Conservation (phyloP, 2,888 invertebrate genomes). For the Dryomyza anilis region DNA sequence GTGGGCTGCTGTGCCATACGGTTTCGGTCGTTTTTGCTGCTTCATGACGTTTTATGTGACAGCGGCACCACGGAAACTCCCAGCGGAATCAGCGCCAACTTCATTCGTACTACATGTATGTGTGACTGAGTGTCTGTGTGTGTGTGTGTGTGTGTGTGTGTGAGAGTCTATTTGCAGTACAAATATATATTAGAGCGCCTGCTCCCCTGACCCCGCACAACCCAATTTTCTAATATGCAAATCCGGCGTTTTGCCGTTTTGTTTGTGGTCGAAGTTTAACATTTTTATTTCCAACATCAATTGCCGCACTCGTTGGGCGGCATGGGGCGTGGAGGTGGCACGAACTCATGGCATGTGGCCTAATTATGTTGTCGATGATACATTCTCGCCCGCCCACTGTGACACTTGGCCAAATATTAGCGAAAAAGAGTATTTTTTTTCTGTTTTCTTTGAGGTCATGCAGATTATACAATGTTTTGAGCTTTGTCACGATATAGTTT, state of each 20-base stretch:
- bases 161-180: not conserved
- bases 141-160: not conserved
- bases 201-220: not conserved
- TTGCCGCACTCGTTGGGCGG: too few species aligned
- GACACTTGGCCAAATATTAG: too few species aligned
- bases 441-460: too few species aligned
- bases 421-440: too few species aligned
- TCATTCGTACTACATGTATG: not conserved
- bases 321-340: not conserved
- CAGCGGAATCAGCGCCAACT: constrained; percentile 18
- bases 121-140: not conserved
- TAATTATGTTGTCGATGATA: constrained; percentile 19
- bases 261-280: constrained; percentile 3
- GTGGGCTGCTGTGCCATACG: not conserved
- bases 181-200: not conserved
- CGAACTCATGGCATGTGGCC: not conserved
- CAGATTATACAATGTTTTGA: too few species aligned
- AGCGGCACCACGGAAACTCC: constrained; percentile 7
- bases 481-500: too few species aligned
- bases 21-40: not conserved
- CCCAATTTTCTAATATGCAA: constrained; percentile 12
- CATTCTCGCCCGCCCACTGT: too few species aligned
- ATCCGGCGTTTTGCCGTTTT: constrained; percentile 6
- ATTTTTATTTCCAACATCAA: constrained; percentile 16
- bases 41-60: not conserved